Evolutionary conservation across 2,888 invertebrate species (phyloP).

Genomic region (Parnassius apollo): DNA sequence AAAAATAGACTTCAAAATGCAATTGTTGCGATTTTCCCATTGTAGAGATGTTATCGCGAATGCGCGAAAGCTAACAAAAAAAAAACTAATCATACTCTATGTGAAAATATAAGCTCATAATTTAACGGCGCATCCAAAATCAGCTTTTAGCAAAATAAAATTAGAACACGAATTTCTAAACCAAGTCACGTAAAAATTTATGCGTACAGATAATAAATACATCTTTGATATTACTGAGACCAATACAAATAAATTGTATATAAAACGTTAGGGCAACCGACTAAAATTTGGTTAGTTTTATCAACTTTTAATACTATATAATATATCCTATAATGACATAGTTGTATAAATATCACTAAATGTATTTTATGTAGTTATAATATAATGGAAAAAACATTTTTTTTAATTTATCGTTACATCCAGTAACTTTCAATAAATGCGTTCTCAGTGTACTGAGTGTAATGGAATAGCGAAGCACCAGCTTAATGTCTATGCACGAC

Average conservation of each 20-base stretch:
- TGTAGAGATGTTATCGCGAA: no score
- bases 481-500: not conserved
- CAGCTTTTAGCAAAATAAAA: not conserved
- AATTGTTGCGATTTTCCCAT: no score
- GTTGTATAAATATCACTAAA: conserved; percentile 67
- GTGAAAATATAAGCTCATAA: not conserved
- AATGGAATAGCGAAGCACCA: conserved; percentile 20
- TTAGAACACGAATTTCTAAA: not conserved
- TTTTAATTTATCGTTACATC: conserved; percentile 11
- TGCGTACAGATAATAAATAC: conserved; percentile 51
- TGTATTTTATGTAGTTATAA: conserved; percentile 30
- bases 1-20: no score
- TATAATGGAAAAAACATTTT: conserved; percentile 1
- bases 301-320: conserved; percentile 52
- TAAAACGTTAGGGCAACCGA: conserved; percentile 44
- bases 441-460: conserved; percentile 45
- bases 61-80: no score
- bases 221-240: conserved; percentile 78
- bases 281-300: conserved; percentile 71
- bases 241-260: conserved; percentile 60
- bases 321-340: conserved; percentile 52
- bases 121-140: no score
- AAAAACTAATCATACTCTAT: not conserved
- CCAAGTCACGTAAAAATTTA: conserved; percentile 29
- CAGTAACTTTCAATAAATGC: conserved; percentile 43